Conservation (phyloP, 2,113 vertebrate species). For the Sclerurus mexicanus region DNA sequence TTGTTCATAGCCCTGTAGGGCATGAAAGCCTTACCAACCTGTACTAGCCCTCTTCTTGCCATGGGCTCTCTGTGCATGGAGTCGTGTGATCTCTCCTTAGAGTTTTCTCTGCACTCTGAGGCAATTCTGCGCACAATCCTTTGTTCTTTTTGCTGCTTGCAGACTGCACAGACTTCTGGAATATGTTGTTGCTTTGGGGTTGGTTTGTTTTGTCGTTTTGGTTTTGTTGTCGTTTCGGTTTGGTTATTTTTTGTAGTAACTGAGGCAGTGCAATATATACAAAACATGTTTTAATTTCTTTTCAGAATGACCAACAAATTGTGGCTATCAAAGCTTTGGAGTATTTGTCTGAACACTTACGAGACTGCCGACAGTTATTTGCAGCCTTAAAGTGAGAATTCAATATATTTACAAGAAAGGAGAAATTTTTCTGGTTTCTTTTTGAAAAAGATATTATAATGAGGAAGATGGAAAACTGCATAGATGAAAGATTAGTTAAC, state of each 20-base stretch:
- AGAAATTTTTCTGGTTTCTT: background rate
- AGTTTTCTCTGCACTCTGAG: background rate
- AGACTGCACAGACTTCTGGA: background rate
- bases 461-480: background rate
- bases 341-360: slow-evolving; percentile 79
- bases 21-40: background rate
- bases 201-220: background rate
- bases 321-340: slow-evolving; percentile 84
- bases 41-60: background rate
- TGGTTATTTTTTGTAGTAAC: background rate
- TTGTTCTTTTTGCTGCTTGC: background rate
- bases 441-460: background rate
- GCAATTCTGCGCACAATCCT: background rate
- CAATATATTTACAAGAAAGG: background rate
- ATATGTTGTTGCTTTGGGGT: background rate
- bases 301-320: slow-evolving; percentile 81
- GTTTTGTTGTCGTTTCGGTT: background rate
- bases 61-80: background rate
- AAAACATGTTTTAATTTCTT: slow-evolving; percentile 31
- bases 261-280: background rate
- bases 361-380: slow-evolving; percentile 77
- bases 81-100: background rate
- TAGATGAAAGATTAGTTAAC: background rate
- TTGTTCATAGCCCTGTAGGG: background rate
- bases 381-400: slow-evolving; percentile 83